Evolutionary conservation across 2,797 vertebrate species (phyloP), one percentile per base, ranked within the genome.

Genomic region (Phyllotis vaccarum): DNA sequence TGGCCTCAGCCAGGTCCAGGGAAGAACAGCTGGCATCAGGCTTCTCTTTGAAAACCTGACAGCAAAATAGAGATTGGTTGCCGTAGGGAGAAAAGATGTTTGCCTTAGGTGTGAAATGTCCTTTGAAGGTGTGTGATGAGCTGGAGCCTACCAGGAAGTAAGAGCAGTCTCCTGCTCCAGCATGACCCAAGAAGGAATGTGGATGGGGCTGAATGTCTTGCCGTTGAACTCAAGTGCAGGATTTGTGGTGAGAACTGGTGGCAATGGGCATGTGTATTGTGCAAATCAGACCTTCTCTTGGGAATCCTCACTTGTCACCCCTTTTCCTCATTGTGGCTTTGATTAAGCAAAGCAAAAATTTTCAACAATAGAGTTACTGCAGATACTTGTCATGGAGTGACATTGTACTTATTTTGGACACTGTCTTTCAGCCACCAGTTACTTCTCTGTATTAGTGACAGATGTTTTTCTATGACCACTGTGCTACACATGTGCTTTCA

Each of bases 11-110:
- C 27, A 88, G 29, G 4, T 24, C 31, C 37, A n/a, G 37, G 4
- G 17, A 81, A 2, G 3, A 21, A 37, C 2, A 16, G 31, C 9
- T 64, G 58, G 49, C 22, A n/a, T 24, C 21, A 0, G 52, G 64
- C 40, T 88, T 85, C 87, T 83, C 16, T 90, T 86, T 83, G 75
- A 62, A 95, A 90, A 92, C 74, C 68, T 31, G 29, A 22, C 40
- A 58, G 19, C 24, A 24, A 81, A 80, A 27, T 54, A 79, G 34
- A 24, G 54, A 62, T 62, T 12, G 2, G 21, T 86, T 66, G 27
- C 3, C 5, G 2, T 4, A 17, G n/a, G 72, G 85, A 29, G 49
- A 86, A 27, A 43, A 34, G 34, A n/a, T 12, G 78, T 58, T 58
- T 82, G 56, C 56, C 56, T 81, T 40, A 27, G 52, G n/a, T 93